Percentiles rank a stretch among this genome's conserved stretches.
phyloP scores from a whole-genome alignment of 2,797 vertebrate species.

The Catamblyrhynchus diadema region DNA sequence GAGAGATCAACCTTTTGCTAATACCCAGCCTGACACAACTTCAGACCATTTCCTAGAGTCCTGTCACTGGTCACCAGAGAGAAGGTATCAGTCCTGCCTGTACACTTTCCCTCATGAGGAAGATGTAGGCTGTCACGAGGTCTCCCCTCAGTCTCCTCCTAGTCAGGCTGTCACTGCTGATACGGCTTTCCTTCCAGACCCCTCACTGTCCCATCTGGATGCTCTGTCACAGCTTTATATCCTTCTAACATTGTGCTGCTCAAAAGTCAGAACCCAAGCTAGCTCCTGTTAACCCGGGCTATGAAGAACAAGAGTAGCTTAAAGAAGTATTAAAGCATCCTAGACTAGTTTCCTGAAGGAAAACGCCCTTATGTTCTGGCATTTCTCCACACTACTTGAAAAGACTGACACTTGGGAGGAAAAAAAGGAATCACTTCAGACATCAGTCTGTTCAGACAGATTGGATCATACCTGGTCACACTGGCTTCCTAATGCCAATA shows the following conservation, averaged over 20 bases:
- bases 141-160: neutral
- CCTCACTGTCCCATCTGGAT: too few species aligned
- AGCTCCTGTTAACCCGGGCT: rapidly evolving
- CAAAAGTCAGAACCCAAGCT: neutral
- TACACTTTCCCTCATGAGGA: neutral
- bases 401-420: rapidly evolving
- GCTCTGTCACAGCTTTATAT: neutral
- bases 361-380: neutral
- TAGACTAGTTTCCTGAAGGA: neutral
- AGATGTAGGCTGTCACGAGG: neutral
- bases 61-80: neutral
- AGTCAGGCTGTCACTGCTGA: neutral
- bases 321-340: neutral
- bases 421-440: neutral
- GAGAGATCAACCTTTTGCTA: neutral
- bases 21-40: neutral
- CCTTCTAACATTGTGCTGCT: neutral
- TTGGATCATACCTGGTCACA: neutral
- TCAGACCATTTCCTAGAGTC: neutral
- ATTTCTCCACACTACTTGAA: neutral
- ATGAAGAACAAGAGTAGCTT: neutral
- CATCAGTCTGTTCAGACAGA: neutral
- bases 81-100: neutral
- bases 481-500: neutral
- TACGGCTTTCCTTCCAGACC: neutral